Evolutionary conservation across 2,888 invertebrate genomes (phyloP).

Genomic region (Drosophila prolongata): DNA sequence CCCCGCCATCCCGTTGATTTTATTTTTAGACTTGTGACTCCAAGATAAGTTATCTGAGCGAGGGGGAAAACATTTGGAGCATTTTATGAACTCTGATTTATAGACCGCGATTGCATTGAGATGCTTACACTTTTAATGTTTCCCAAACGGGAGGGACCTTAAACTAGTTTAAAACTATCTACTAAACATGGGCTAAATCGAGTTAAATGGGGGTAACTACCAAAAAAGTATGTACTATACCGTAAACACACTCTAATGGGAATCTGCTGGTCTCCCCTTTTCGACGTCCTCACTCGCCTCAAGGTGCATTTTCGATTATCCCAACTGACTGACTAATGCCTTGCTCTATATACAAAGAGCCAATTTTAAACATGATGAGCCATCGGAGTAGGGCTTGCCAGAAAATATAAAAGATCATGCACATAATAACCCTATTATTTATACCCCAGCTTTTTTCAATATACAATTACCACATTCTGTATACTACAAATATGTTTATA

Average conservation of each 20-base stretch:
- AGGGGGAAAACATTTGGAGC: constrained; percentile 11
- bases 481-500: too few species aligned
- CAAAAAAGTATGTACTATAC: not conserved
- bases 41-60: constrained; percentile 8
- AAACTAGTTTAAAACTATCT: not conserved
- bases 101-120: constrained; percentile 61
- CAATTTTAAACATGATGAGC: too few species aligned
- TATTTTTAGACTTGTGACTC: constrained; percentile 30
- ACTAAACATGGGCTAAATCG: not conserved
- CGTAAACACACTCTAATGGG: not conserved
- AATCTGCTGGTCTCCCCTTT: not conserved
- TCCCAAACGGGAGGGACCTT: not conserved
- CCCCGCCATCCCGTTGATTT: constrained; percentile 1
- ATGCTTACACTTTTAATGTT: constrained; percentile 57
- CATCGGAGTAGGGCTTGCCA: too few species aligned
- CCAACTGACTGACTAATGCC: too few species aligned
- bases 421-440: too few species aligned
- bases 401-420: too few species aligned
- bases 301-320: not conserved
- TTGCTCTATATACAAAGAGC: too few species aligned
- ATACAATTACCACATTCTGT: too few species aligned
- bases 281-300: not conserved
- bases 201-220: constrained; percentile 4
- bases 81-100: constrained; percentile 68
- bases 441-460: too few species aligned